Evolutionary conservation across 2,888 invertebrate species (phyloP), one percentile per base, ranked within the genome.

Genomic region (Aproaerema taeniolella): DNA sequence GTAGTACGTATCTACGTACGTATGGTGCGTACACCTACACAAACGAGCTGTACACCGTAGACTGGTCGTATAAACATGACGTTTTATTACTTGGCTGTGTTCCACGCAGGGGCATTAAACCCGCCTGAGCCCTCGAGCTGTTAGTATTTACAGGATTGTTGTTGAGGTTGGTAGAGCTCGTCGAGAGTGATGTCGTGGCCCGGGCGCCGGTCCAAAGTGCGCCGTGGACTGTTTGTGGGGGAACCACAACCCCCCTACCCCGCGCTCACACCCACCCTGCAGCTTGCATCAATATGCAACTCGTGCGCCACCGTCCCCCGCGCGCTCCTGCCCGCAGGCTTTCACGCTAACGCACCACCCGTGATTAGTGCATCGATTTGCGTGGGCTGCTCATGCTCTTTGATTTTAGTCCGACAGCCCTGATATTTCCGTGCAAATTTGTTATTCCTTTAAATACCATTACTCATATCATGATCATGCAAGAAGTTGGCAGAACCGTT

Each of bases 11-110:
- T 36, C 10, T 48, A 36, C 32, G 39, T 38, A 32, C 26, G 29
- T 10, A 25, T 32, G 31, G 30, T 20, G n/a, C 20, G n/a, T 26
- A 26, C 26, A 26, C 68, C 70, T 72, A 75, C 72, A 72, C 72
- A 67, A 68, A 70, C 66, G 62, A 65, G 66, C 63, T 69, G 72
- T 72, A 64, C 73, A 75, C 71, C 75, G 64, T 72, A 64, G 74
- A 75, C 71, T 75, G 64, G 67, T 63, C 71, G 68, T 78, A 77
- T 75, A 79, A 82, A 83, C 85, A 82, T 79, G 71, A 77, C 77
- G 77, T 81, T 83, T 85, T 83, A 85, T 83, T 78, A 80, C 76
- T 85, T 85, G 85, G 85, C 85, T 73, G 66, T 73, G 79, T 80
- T 85, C 85, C 85, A 85, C 78, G 77, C 76, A 71, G 64, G 73